Percentiles rank a stretch among this genome's conserved stretches.
phyloP scores from a whole-genome alignment of 2,888 invertebrate genomes.

The Galerucella calmariensis region DNA sequence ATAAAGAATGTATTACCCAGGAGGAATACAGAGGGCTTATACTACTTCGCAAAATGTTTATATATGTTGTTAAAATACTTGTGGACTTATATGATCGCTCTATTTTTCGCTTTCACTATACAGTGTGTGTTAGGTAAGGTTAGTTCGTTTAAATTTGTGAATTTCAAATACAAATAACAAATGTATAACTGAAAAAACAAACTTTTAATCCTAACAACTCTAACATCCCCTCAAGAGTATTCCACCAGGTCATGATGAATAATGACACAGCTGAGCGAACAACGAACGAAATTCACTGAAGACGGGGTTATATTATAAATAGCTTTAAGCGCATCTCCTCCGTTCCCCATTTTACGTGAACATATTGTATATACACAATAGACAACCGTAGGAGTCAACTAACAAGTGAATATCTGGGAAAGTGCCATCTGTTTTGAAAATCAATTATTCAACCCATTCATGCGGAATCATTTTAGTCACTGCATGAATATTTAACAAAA shows the following conservation, averaged over 20 bases:
- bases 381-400: conserved; percentile 32
- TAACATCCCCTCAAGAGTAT: background rate
- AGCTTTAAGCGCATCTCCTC: conserved; percentile 17
- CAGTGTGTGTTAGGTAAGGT: too few relatives aligned
- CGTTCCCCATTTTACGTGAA: conserved; percentile 16
- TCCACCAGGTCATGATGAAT: conserved; percentile 3
- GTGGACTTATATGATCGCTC: conserved; percentile 50
- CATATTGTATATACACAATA: conserved; percentile 26
- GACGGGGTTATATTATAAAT: conserved; percentile 13
- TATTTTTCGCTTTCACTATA: background rate
- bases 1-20: conserved; percentile 56
- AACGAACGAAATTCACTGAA: conserved; percentile 12
- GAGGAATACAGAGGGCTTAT: conserved; percentile 49
- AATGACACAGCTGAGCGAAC: conserved; percentile 12
- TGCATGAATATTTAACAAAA: conserved; percentile 44
- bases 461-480: conserved; percentile 49
- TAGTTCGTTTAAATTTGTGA: too few relatives aligned
- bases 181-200: too few relatives aligned
- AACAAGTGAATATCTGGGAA: conserved; percentile 43
- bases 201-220: background rate
- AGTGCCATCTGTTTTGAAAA: conserved; percentile 46
- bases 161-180: too few relatives aligned
- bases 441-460: conserved; percentile 50
- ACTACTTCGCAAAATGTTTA: conserved; percentile 55
- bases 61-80: conserved; percentile 53